Base-by-base conservation (phyloP, 2,113 vertebrate genomes). In the Dipodomys spectabilis region DNA sequence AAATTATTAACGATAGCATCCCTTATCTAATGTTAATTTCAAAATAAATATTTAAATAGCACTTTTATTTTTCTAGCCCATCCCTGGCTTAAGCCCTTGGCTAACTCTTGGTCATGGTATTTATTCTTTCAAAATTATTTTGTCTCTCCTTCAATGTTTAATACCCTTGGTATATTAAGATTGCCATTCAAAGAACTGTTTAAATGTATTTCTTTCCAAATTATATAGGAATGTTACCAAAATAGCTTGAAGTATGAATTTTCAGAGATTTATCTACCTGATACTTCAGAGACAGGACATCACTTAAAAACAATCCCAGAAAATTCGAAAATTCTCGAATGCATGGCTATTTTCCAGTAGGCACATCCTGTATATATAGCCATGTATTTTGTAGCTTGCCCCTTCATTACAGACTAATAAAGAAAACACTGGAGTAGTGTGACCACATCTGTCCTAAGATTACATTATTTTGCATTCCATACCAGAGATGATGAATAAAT, bases 21-120 rank as follows among this genome's bases (percentile, higher is more conserved):
- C 25, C 30, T 90, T 91, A 86, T 78, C 57, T 45, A 39, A 60
- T 94, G 25, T 45, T 79, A 73, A 84, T 94, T 91, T 91, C 23
- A 86, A 72, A 94, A 91, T 84, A 86, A 93, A 82, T 88, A 68
- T 25, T 85, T 94, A 93, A 82, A 82, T 82, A 57, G 30, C 60
- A 6, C 84, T 88, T 75, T 69, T 10, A 28, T 69, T 69, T 30
- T 69, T 30, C 11, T 71, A 53, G 74, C 85, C 44, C 27, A 82
- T n/a, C 69, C 53, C 32, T 69, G 30, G 11, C 7, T 72, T 32
- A 6, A 35, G 5, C 23, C 8, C 28, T 69, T 5, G 30, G 69
- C 69, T 30, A 19, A 15, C 69, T 32, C 30, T 71, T 18, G n/a
- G 30, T 18, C 30, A 30, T 13, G 5, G 60, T 62, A 22, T 62